Evolutionary conservation across 2,797 vertebrate genomes (phyloP), one percentile per base, ranked within the genome.

Genomic region (Holocentrus rufus): DNA sequence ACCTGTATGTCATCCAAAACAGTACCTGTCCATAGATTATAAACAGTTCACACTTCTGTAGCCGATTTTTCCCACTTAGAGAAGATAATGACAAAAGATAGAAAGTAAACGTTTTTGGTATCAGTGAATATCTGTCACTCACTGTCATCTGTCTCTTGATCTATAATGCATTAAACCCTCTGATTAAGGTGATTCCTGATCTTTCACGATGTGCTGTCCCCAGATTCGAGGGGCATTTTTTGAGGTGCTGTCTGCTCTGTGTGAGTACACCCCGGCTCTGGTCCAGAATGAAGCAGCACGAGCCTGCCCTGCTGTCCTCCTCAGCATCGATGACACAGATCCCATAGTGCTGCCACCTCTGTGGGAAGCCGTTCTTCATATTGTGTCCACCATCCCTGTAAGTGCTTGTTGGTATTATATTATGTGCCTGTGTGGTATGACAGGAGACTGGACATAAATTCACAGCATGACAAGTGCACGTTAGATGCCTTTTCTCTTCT

Each of bases 191-290:
- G 3, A 50, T 49, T 71, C 0, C 34, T 10, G 20, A 39, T 79
- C 15, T 22, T 64, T 57, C 3, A 0, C 1, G 3, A 0, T 56
- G 1, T 79, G 9, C 69, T 63, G 2, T 0, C 65, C 58, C 59
- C 85, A 99, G 98, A 93, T 99, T 71, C 94, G 96, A 59, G 96
- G 96, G 27, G 97, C 97, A 3, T 97, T 98, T 87, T 99, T 98
- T 71, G 96, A 98, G 91, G 88, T 95, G 88, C 76, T 95, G 80
- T 96, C 96, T 64, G 88, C 95, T 31, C 91, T 98, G 77, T 99
- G 96, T 68, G 94, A 95, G 70, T 89, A 91, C 44, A 93, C 94
- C 5, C 96, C 97, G 22, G 91, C 89, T 17, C 79, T 96, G 49
- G 83, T 96, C 74, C 95, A 92, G 81, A 69, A 89, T n/a, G 96